These are phyloP conservation scores for Anableps anableps DNA, from an alignment of 2,797 vertebrate genomes.

Conservation along the genomic window DNA sequence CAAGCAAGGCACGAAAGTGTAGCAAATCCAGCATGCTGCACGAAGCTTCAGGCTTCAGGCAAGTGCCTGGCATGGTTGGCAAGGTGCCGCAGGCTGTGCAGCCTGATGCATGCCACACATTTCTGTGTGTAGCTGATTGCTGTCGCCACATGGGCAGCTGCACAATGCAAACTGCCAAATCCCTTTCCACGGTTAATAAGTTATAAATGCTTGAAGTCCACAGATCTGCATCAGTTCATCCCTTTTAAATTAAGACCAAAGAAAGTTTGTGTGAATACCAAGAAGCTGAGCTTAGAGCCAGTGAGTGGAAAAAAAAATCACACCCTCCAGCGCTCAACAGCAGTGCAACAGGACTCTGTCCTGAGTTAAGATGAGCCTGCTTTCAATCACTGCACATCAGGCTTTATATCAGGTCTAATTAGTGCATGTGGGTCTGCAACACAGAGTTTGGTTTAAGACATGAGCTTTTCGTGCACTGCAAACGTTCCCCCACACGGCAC, in stretches of 20 bases:
- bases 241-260: constrained; percentile 58
- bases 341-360: constrained; percentile 66
- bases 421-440: constrained; percentile 69
- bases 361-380: constrained; percentile 74
- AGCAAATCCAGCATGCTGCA: constrained; percentile 52
- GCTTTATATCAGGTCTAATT: constrained; percentile 82
- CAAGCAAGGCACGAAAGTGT: constrained; percentile 49
- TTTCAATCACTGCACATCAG: constrained; percentile 79
- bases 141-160: constrained; percentile 85
- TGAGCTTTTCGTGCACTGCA: constrained; percentile 76
- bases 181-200: constrained; percentile 50
- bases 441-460: constrained; percentile 71
- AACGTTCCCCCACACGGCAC: constrained; percentile 75
- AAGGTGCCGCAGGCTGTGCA: constrained; percentile 54
- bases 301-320: constrained; percentile 72
- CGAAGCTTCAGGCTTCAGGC: constrained; percentile 53
- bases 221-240: constrained; percentile 53
- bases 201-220: constrained; percentile 42
- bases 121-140: constrained; percentile 78
- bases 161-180: constrained; percentile 50
- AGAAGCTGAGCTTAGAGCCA: constrained; percentile 63
- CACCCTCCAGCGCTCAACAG: constrained; percentile 60
- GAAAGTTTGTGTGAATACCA: constrained; percentile 56
- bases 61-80: constrained; percentile 75
- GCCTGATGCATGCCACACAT: constrained; percentile 79